phyloP scores from a whole-genome alignment of 1,140 invertebrate genomes.

The Trachelipus rathkii region DNA sequence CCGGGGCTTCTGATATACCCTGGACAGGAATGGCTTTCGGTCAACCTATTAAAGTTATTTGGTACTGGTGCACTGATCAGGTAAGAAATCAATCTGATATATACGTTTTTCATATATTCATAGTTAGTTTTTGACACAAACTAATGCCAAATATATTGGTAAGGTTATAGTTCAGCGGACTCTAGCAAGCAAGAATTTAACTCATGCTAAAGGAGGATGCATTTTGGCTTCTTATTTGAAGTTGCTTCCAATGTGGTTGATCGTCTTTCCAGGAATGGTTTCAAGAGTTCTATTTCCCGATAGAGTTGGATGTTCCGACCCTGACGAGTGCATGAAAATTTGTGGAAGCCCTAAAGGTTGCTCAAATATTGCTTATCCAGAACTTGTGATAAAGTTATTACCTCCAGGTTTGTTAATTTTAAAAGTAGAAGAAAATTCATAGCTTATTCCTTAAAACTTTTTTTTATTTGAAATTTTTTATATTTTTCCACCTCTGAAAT shows the following conservation, averaged over 20 bases:
- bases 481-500: too few species aligned
- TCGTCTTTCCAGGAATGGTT: slow-evolving; percentile 61
- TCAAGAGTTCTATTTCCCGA: slow-evolving; percentile 55
- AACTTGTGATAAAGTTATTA: slow-evolving; percentile 55
- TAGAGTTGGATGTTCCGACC: slow-evolving; percentile 53
- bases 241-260: slow-evolving; percentile 57
- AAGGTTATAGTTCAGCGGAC: slow-evolving; percentile 58
- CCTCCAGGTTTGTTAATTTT: slow-evolving; percentile 49
- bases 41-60: slow-evolving; percentile 54
- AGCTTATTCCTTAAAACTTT: too few species aligned
- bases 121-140: too few species aligned
- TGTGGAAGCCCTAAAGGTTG: slow-evolving; percentile 54
- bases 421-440: too few species aligned
- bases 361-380: slow-evolving; percentile 57
- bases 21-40: slow-evolving; percentile 57
- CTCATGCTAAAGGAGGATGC: slow-evolving; percentile 57
- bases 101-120: too few species aligned
- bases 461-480: too few species aligned
- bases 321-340: slow-evolving; percentile 49
- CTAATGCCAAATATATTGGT: too few species aligned
- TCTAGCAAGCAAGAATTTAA: slow-evolving; percentile 57
- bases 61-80: slow-evolving; percentile 61
- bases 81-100: slow-evolving; percentile 14
- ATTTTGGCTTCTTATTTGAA: slow-evolving; percentile 59
- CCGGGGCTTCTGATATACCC: slow-evolving; percentile 53